These are phyloP conservation scores for Poeciliopsis occidentalis DNA, from an alignment of 2,113 vertebrate genomes.

Conservation along the genomic window DNA sequence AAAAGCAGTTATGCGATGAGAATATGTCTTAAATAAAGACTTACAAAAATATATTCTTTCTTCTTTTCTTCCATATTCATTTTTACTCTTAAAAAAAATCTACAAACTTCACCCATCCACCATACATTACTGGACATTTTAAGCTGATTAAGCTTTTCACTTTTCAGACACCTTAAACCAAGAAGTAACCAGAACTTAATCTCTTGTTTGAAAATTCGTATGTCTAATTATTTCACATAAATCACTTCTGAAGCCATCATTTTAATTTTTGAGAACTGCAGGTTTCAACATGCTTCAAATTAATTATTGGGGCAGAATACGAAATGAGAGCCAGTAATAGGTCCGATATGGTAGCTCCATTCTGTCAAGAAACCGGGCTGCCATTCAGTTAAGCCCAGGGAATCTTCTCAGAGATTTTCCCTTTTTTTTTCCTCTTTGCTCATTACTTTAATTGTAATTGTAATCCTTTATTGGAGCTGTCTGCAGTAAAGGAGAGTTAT, in stretches of 20 bases:
- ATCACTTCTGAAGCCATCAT: constrained; percentile 67
- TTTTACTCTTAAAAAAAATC: no score
- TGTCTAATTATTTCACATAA: constrained; percentile 57
- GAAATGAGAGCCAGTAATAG: constrained; percentile 71
- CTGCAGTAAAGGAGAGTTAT: constrained; percentile 85
- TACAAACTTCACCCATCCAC: no score
- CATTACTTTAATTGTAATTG: constrained; percentile 86
- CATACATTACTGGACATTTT: no score
- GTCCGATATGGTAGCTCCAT: constrained; percentile 69
- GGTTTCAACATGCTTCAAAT: constrained; percentile 70
- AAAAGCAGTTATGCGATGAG: neutral
- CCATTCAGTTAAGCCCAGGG: constrained; percentile 79
- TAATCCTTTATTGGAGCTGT: constrained; percentile 84
- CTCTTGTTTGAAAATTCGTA: constrained; percentile 48
- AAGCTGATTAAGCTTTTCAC: constrained; percentile 8
- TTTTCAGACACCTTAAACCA: constrained; percentile 27
- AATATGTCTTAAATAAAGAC: neutral
- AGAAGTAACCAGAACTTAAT: constrained; percentile 47
- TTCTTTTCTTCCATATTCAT: neutral
- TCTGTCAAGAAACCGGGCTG: constrained; percentile 78
- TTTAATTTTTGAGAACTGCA: constrained; percentile 67
- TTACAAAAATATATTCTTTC: no score
- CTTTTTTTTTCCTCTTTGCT: constrained; percentile 73
- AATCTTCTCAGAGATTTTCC: constrained; percentile 75
- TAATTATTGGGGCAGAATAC: constrained; percentile 74